A percentile compares a stretch with the other conserved stretches of the same genome.
Conservation (phyloP, 2,888 invertebrate genomes). For the Lomographa bimaculata region DNA sequence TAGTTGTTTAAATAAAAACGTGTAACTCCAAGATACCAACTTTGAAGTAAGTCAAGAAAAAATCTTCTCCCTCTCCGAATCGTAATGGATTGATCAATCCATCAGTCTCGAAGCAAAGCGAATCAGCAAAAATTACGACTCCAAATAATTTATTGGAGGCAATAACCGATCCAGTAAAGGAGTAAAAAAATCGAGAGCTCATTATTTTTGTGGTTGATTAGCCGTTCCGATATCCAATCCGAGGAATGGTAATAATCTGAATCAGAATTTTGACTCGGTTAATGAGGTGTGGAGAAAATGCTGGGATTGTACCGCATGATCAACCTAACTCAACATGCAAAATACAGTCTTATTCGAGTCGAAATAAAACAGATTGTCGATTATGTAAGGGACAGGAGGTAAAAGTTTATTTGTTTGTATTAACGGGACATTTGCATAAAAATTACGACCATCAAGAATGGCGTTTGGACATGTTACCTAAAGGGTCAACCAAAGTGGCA, state of each 20-base stretch:
- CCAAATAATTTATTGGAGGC: slow-evolving; percentile 29
- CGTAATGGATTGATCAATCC: slow-evolving; percentile 21
- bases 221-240: slow-evolving; percentile 29
- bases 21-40: too few species aligned
- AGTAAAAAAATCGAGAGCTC: slow-evolving; percentile 29
- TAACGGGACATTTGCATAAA: slow-evolving; percentile 52
- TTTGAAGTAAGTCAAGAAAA: slow-evolving; percentile 6
- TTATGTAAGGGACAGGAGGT: neutral
- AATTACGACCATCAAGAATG: slow-evolving; percentile 48
- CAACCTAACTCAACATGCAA: too few species aligned
- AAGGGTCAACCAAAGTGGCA: slow-evolving; percentile 40
- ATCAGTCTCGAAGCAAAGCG: slow-evolving; percentile 27
- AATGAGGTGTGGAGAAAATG: slow-evolving; percentile 45
- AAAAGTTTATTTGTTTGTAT: slow-evolving; percentile 19
- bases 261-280: slow-evolving; percentile 41
- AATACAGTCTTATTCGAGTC: too few species aligned
- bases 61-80: slow-evolving; percentile 12
- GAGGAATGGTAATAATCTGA: slow-evolving; percentile 40
- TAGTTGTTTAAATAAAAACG: too few species aligned
- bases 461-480: slow-evolving; percentile 42
- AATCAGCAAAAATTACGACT: slow-evolving; percentile 29
- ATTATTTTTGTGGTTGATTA: slow-evolving; percentile 36
- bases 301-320: slow-evolving; percentile 17
- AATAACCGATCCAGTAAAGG: slow-evolving; percentile 21
- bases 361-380: slow-evolving; percentile 23